Conservation (phyloP, 2,888 invertebrate species). For the Mesodorylaimus sp. region DNA sequence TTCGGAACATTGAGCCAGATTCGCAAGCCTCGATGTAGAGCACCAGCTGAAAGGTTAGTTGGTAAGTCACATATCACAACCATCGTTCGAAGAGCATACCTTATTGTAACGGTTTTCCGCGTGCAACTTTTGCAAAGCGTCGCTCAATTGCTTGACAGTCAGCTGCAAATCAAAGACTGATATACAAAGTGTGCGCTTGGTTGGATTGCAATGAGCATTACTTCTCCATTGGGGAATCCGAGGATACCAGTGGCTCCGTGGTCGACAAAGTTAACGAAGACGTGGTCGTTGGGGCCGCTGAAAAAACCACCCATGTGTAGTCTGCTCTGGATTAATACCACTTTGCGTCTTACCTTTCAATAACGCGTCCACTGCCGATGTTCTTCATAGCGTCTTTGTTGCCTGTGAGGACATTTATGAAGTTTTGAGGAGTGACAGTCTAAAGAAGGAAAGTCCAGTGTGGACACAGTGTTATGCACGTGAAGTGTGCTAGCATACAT, state of each 20-base stretch:
- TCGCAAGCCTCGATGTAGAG: conserved; percentile 46
- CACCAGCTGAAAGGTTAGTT: conserved; percentile 36
- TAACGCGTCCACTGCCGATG: conserved; percentile 38
- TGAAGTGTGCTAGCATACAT: conserved; percentile 26
- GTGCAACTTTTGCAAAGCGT: conserved; percentile 34
- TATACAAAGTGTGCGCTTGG: background rate
- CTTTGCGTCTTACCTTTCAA: conserved; percentile 28
- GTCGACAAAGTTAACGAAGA: conserved; percentile 45
- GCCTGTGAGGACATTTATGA: conserved; percentile 41
- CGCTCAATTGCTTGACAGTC: conserved; percentile 29
- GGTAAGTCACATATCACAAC: no score
- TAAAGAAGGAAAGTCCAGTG: conserved; percentile 16
- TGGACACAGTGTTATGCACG: background rate
- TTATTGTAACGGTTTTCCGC: conserved; percentile 34
- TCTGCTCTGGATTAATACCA: background rate
- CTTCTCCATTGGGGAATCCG: conserved; percentile 37
- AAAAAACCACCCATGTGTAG: conserved; percentile 11
- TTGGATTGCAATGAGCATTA: conserved; percentile 14
- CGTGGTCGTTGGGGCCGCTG: conserved; percentile 41
- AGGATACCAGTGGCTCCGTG: conserved; percentile 44
- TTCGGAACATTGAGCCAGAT: conserved; percentile 44
- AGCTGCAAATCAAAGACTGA: conserved; percentile 21
- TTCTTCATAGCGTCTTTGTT: conserved; percentile 34
- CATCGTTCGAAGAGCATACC: no score
- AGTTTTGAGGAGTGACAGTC: conserved; percentile 41